Conservation (phyloP, 2,113 vertebrate species). For the Tretioscincus oriximinensis region DNA sequence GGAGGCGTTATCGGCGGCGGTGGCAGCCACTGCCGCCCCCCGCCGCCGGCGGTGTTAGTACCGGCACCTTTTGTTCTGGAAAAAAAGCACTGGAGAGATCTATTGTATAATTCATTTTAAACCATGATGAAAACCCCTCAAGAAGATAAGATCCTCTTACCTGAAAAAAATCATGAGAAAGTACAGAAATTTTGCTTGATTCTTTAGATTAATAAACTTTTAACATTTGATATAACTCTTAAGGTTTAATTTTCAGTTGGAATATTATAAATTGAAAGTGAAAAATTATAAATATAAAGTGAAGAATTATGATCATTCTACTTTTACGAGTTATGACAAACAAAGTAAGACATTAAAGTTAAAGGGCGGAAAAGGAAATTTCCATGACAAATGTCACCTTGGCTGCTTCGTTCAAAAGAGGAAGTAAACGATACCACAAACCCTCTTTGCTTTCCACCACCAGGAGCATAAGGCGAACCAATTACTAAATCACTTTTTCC, state of each 20-base stretch:
- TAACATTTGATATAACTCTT: background rate
- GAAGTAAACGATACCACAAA: constrained; percentile 73
- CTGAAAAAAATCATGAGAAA: background rate
- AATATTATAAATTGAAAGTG: too few relatives aligned
- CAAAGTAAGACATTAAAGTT: background rate
- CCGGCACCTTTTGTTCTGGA: too few relatives aligned
- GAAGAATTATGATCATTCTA: background rate
- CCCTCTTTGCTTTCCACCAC: constrained; percentile 74
- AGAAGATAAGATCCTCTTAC: background rate
- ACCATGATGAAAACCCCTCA: background rate
- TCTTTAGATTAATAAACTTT: background rate
- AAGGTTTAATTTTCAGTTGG: background rate
- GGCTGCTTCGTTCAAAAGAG: constrained; percentile 23
- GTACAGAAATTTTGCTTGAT: background rate
- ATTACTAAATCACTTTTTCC: constrained; percentile 68
- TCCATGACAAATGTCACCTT: constrained; percentile 60
- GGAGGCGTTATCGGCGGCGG: too few relatives aligned
- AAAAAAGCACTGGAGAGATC: too few relatives aligned
- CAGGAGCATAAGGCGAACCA: constrained; percentile 74
- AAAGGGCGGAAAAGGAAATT: background rate
- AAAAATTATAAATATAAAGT: too few relatives aligned
- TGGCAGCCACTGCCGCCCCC: too few relatives aligned
- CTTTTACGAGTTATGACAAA: background rate
- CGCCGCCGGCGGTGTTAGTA: too few relatives aligned
- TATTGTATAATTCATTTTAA: background rate